These are phyloP conservation scores for Paedocypris sp. DNA, from an alignment of 2,113 vertebrate genomes.

Conservation along the genomic window DNA sequence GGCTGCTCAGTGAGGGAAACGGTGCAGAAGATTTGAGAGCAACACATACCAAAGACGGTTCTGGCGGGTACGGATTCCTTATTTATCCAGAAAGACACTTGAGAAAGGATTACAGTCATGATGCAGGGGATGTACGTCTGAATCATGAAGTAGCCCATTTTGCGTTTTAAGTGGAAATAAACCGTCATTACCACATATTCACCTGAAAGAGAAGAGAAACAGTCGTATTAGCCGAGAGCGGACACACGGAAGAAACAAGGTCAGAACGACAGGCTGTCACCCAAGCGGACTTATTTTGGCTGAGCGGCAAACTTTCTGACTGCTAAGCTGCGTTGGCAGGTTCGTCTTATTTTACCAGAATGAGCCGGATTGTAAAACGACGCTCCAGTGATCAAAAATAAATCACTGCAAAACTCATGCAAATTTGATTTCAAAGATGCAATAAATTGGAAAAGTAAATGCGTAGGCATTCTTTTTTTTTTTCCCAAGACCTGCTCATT, in stretches of 20 bases:
- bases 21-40: constrained; percentile 35
- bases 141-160: constrained; percentile 99
- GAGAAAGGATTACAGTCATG: constrained; percentile 98
- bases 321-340: neutral
- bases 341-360: constrained; percentile 13
- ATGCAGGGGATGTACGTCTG: constrained; percentile 99
- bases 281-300: neutral
- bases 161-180: constrained; percentile 88
- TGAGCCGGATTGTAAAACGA: neutral
- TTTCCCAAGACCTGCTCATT: neutral
- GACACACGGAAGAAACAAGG: neutral
- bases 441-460: neutral
- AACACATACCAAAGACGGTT: constrained; percentile 89
- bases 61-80: constrained; percentile 96
- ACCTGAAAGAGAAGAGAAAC: constrained; percentile 58
- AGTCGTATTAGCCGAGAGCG: neutral
- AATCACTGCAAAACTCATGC: neutral
- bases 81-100: constrained; percentile 99
- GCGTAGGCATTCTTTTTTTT: neutral
- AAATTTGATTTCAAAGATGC: neutral
- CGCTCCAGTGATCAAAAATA: neutral
- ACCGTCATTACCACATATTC: constrained; percentile 99
- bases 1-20: constrained; percentile 18
- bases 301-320: neutral
- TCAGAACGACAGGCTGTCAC: constrained; percentile 16